Conservation (phyloP, 1,140 invertebrate species). For the Ectropis grisescens region DNA sequence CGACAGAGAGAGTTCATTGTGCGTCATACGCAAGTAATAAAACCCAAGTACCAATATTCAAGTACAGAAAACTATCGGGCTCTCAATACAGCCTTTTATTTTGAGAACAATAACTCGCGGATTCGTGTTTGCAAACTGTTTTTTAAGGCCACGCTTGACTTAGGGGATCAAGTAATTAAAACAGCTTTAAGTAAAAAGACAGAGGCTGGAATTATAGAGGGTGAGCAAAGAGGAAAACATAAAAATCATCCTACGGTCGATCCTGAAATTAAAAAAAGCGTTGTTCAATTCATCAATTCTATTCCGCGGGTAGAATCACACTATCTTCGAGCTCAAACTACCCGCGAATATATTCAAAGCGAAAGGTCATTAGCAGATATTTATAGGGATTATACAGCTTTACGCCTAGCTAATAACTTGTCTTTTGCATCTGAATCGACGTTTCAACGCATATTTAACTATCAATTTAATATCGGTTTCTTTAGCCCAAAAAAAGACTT, state of each 20-base stretch:
- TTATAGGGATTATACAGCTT: constrained; percentile 23
- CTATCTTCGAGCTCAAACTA: constrained; percentile 31
- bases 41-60: constrained; percentile 20
- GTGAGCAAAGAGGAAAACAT: constrained; percentile 12
- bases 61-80: constrained; percentile 14
- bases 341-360: constrained; percentile 33
- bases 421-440: constrained; percentile 11
- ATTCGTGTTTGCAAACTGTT: constrained; percentile 13
- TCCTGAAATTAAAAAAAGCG: constrained; percentile 9
- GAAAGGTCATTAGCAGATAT: constrained; percentile 29
- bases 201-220: constrained; percentile 9
- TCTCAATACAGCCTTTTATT: constrained; percentile 17
- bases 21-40: constrained; percentile 15
- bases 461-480: constrained; percentile 35
- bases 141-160: constrained; percentile 19
- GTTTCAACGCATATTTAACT: constrained; percentile 27
- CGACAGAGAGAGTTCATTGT: constrained; percentile 21
- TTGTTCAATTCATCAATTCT: constrained; percentile 24
- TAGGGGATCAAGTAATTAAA: constrained; percentile 10
- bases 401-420: constrained; percentile 10
- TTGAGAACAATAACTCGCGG: constrained; percentile 2
- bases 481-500: constrained; percentile 47
- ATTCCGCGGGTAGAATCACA: constrained; percentile 31
- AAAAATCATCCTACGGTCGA: constrained; percentile 7
- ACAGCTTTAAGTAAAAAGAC: constrained; percentile 14